Evolutionary conservation across 2,113 vertebrate genomes (phyloP).

Genomic region (Syngnathoides biaculeatus): DNA sequence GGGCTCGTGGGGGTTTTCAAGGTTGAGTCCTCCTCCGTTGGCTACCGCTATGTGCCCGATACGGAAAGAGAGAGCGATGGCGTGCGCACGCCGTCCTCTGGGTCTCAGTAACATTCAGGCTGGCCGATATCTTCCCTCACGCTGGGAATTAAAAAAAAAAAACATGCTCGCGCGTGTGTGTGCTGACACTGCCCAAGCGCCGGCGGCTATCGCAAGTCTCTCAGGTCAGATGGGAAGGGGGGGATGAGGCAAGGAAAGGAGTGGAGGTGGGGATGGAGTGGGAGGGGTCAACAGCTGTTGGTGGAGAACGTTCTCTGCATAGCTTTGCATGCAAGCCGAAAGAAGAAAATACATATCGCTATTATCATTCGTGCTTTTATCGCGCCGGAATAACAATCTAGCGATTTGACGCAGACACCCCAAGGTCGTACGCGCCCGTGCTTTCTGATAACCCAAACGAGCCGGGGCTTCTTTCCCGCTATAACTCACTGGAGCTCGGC

Average conservation of each 20-base stretch:
- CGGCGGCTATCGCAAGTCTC: conserved; percentile 51
- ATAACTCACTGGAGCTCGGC: conserved; percentile 22
- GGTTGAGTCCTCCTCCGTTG: conserved; percentile 58
- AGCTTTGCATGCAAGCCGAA: conserved; percentile 18
- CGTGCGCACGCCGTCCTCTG: conserved; percentile 42
- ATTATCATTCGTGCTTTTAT: conserved; percentile 25
- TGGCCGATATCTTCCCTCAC: conserved; percentile 45
- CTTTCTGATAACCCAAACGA: conserved; percentile 21
- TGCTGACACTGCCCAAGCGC: conserved; percentile 32
- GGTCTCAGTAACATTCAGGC: conserved; percentile 55
- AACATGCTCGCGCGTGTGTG: conserved; percentile 3
- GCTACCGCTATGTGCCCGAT: conserved; percentile 30
- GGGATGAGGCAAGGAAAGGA: background rate
- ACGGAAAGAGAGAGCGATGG: background rate
- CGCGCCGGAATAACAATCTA: conserved; percentile 18
- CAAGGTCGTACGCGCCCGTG: conserved; percentile 27
- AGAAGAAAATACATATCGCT: conserved; percentile 20
- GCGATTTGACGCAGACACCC: conserved; percentile 34
- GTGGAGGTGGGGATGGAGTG: background rate
- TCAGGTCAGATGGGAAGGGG: conserved; percentile 37
- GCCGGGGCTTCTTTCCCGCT: conserved; percentile 20
- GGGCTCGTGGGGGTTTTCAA: conserved; percentile 56
- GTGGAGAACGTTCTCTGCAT: conserved; percentile 38
- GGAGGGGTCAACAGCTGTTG: conserved; percentile 41
- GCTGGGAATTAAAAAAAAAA: conserved; percentile 14